A percentile compares a stretch with the other conserved stretches of the same genome.
Evolutionary conservation across 2,797 vertebrate genomes (phyloP).

Genomic region (Malurus splendens): DNA sequence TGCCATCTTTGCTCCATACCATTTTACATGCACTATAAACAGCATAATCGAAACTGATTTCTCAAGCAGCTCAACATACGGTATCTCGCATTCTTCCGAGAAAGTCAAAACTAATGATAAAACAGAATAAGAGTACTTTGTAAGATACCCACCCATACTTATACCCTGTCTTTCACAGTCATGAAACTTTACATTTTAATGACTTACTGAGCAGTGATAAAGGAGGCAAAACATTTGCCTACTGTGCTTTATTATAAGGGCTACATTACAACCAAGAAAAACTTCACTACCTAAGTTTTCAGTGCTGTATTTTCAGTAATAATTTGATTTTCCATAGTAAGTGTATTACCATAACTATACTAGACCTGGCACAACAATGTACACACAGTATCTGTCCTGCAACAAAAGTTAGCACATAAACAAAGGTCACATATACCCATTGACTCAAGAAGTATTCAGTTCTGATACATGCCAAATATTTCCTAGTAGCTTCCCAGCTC

Average conservation of each 20-base stretch:
- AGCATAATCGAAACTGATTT: slow-evolving; percentile 39
- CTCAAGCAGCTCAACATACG: slow-evolving; percentile 29
- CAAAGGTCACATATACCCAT: neutral
- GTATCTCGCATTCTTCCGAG: slow-evolving; percentile 30
- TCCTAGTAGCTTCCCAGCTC: neutral
- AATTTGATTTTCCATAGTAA: neutral
- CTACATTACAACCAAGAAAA: neutral
- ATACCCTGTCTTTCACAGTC: neutral
- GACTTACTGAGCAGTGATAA: neutral
- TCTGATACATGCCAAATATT: neutral
- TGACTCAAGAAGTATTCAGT: neutral
- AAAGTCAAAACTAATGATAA: slow-evolving; percentile 55
- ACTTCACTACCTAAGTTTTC: neutral
- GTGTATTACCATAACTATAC: neutral
- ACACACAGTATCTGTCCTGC: neutral
- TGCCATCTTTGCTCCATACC: slow-evolving; percentile 47
- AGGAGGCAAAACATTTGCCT: neutral
- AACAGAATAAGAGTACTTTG: slow-evolving; percentile 37
- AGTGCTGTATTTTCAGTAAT: neutral
- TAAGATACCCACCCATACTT: slow-evolving; percentile 28
- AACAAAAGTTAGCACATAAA: neutral
- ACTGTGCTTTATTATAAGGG: neutral
- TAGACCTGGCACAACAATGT: neutral
- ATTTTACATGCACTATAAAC: slow-evolving; percentile 49
- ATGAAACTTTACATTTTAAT: neutral